Percentiles rank a stretch among this genome's conserved stretches.
These are phyloP conservation scores for Anagyrus pseudococci DNA, from an alignment of 2,888 invertebrate species.

Conservation along the genomic window DNA sequence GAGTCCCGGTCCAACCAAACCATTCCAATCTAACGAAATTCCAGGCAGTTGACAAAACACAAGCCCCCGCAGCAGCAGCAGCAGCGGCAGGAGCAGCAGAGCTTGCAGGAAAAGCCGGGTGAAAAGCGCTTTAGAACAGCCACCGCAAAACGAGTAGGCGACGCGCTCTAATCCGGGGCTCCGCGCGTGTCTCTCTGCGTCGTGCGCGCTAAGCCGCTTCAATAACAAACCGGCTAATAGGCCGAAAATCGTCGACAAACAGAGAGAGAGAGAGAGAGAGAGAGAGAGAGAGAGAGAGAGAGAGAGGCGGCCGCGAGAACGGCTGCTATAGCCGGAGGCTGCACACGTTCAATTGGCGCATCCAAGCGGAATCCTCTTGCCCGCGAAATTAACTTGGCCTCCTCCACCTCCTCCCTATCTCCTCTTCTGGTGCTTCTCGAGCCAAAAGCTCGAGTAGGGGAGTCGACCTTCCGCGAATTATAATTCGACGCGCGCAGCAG, in stretches of 20 bases:
- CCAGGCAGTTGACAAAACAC: no score
- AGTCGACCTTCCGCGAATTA: slow-evolving; percentile 39
- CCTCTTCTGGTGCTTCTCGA: background rate
- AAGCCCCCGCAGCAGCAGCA: no score
- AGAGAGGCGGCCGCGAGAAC: background rate
- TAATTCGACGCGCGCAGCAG: slow-evolving; percentile 18
- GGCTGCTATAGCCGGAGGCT: background rate
- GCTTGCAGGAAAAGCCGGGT: no score
- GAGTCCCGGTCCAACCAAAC: no score
- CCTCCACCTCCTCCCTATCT: no score
- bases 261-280: slow-evolving; percentile 30
- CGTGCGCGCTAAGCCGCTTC: slow-evolving; percentile 24
- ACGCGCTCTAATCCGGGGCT: background rate
- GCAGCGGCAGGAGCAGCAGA: no score
- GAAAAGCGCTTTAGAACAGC: no score
- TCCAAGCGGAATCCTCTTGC: slow-evolving; percentile 19
- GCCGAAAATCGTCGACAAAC: slow-evolving; percentile 34
- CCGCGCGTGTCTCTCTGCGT: background rate
- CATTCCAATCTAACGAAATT: no score
- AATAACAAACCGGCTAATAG: slow-evolving; percentile 34
- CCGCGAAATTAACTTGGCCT: slow-evolving; percentile 7
- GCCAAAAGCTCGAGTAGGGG: slow-evolving; percentile 15
- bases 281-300: slow-evolving; percentile 16
- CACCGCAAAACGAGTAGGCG: background rate
- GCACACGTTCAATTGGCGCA: slow-evolving; percentile 22